phyloP scores from a whole-genome alignment of 2,888 invertebrate genomes.

The Hirtodrosophila duncani region DNA sequence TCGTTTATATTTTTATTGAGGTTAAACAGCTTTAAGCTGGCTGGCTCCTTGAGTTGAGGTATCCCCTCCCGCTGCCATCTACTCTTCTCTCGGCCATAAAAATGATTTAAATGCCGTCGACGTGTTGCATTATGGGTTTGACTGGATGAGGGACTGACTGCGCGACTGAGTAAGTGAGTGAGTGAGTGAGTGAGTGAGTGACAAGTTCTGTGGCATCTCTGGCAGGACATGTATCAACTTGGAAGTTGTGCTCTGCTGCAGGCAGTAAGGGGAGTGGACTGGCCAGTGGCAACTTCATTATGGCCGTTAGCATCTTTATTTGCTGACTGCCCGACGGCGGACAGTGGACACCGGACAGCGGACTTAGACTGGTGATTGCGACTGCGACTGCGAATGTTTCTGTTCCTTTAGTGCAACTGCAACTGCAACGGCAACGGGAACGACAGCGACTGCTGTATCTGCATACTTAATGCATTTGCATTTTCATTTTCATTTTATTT shows the following conservation, averaged over 20 bases:
- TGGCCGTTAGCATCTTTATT: slow-evolving; percentile 58
- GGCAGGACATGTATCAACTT: slow-evolving; percentile 52
- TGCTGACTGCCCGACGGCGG: slow-evolving; percentile 12
- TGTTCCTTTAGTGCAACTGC: background rate
- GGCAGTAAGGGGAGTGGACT: slow-evolving; percentile 10
- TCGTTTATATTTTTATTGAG: too few relatives aligned
- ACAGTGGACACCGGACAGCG: too few relatives aligned
- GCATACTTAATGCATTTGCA: slow-evolving; percentile 67
- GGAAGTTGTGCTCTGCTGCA: slow-evolving; percentile 38
- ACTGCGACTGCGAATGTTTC: too few relatives aligned
- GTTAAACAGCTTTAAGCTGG: background rate
- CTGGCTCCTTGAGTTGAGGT: slow-evolving; percentile 11
- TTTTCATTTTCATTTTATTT: slow-evolving; percentile 57
- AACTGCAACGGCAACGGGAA: slow-evolving; percentile 6
- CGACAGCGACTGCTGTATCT: slow-evolving; percentile 28
- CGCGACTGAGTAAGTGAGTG: background rate
- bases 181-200: slow-evolving; percentile 33
- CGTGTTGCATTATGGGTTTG: slow-evolving; percentile 47
- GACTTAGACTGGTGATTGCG: too few relatives aligned
- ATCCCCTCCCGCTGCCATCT: slow-evolving; percentile 11
- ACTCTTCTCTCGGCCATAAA: slow-evolving; percentile 43
- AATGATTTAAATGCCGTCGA: slow-evolving; percentile 57
- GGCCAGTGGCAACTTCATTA: slow-evolving; percentile 47
- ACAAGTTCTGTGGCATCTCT: slow-evolving; percentile 26
- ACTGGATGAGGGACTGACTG: slow-evolving; percentile 5